A percentile compares a stretch with the other conserved stretches of the same genome.
Conservation (phyloP, 2,888 invertebrate species). For the Cryptocheilus praepositus region DNA sequence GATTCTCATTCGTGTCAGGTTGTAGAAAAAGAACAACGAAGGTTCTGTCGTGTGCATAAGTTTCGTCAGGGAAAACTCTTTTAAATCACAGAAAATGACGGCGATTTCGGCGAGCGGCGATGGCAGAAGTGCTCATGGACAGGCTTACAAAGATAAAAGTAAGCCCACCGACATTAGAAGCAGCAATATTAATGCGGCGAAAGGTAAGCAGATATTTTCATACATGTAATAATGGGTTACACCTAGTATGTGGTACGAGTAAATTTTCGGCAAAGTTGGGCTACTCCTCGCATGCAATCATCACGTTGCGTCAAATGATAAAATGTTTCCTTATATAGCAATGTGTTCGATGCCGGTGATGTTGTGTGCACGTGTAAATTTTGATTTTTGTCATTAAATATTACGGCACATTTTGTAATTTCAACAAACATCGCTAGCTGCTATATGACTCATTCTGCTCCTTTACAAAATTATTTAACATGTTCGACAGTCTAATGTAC, state of each 20-base stretch:
- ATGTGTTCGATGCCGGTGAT: constrained; percentile 24
- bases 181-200: constrained; percentile 98
- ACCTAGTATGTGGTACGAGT: neutral
- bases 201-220: constrained; percentile 80
- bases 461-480: neutral
- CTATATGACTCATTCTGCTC: neutral
- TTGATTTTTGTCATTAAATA: neutral
- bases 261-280: neutral
- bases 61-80: constrained; percentile 1
- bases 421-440: no score
- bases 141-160: constrained; percentile 91
- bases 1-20: no score
- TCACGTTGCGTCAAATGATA: neutral
- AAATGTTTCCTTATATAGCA: constrained; percentile 57
- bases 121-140: constrained; percentile 71
- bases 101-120: constrained; percentile 75
- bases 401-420: neutral
- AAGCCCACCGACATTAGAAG: constrained; percentile 95
- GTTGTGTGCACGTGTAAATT: neutral
- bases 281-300: neutral
- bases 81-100: constrained; percentile 71
- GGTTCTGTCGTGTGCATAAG: neutral
- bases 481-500: neutral
- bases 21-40: no score
- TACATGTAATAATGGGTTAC: neutral